Percentiles rank a stretch among this genome's conserved stretches.
These are phyloP conservation scores for Lithophane socia DNA, from an alignment of 2,888 invertebrate species.

Conservation along the genomic window DNA sequence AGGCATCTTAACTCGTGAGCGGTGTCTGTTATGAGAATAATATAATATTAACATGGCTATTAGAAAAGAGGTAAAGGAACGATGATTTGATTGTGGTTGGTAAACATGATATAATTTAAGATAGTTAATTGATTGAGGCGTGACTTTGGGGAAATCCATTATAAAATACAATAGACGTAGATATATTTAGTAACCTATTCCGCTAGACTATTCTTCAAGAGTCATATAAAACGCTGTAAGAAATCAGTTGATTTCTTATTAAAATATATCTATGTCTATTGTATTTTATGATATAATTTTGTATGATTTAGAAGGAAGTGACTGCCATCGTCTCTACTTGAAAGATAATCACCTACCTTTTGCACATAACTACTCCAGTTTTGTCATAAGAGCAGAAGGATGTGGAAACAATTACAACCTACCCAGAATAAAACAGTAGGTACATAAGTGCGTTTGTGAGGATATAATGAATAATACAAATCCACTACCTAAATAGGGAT, in stretches of 20 bases:
- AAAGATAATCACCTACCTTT: neutral
- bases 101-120: neutral
- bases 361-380: neutral
- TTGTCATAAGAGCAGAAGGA: neutral
- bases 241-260: no score
- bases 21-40: conserved; percentile 89
- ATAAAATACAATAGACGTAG: no score
- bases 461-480: neutral
- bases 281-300: neutral
- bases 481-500: neutral
- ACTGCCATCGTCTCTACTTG: neutral
- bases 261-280: no score
- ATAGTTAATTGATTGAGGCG: no score
- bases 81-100: neutral
- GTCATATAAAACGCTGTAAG: no score
- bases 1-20: conserved; percentile 94
- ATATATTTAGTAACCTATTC: no score
- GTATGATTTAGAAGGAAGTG: neutral
- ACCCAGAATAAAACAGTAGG: neutral
- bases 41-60: neutral
- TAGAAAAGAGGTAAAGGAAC: neutral
- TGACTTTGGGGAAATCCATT: no score
- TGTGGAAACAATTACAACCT: neutral
- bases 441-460: no score
- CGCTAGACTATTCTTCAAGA: no score